Conservation (phyloP, 2,888 invertebrate genomes). For the Erannis defoliaria region DNA sequence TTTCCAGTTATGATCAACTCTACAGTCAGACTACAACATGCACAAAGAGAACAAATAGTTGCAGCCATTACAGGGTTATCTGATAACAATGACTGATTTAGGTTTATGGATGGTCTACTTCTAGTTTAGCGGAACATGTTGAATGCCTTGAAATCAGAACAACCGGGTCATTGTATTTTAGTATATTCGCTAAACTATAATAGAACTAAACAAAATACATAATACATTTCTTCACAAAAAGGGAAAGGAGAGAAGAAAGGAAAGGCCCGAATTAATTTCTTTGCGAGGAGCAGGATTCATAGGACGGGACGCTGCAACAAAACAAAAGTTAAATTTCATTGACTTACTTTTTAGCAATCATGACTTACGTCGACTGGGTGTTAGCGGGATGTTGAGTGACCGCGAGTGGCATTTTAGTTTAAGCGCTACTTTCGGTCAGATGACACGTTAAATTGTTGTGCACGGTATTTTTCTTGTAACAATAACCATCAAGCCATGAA, state of each 20-base stretch:
- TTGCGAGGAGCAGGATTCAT: constrained; percentile 10
- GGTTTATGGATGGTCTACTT: constrained; percentile 30
- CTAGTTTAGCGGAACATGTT: background rate
- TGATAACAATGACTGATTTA: constrained; percentile 33
- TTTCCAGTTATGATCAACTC: no score
- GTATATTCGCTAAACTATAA: background rate
- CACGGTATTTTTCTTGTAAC: no score
- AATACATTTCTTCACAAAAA: constrained; percentile 2
- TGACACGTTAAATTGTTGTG: no score
- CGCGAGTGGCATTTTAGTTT: no score
- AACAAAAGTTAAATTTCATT: background rate
- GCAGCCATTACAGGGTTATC: constrained; percentile 33
- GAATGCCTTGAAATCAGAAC: constrained; percentile 5
- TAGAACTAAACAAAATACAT: background rate
- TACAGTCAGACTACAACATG: no score
- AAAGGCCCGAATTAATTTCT: background rate
- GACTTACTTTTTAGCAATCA: no score
- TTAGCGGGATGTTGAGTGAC: no score
- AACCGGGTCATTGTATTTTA: background rate
- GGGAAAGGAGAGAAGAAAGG: constrained; percentile 21
- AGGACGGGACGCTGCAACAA: constrained; percentile 21
- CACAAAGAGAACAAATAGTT: constrained; percentile 20
- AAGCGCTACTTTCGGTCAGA: no score
- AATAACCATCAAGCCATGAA: no score
- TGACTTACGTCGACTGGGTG: no score